These are phyloP conservation scores for Cotesia vestalis DNA, from an alignment of 1,140 invertebrate species.

Conservation along the genomic window DNA sequence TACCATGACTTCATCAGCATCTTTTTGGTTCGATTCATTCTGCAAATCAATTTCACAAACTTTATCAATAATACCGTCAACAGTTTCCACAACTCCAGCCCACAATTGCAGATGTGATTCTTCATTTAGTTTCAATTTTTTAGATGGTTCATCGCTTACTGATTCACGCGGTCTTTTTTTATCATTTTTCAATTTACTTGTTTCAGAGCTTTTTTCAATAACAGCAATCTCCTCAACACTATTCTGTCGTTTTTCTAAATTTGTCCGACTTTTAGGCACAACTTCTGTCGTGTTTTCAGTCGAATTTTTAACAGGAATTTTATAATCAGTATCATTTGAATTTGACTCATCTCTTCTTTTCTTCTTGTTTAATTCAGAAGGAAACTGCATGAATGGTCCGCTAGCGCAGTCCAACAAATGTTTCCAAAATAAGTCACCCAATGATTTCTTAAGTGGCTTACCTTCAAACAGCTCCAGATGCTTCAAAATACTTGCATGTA, in stretches of 20 bases:
- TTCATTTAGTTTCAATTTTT: constrained; percentile 52
- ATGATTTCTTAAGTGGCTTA: constrained; percentile 61
- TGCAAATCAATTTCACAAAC: constrained; percentile 52
- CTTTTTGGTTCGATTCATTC: constrained; percentile 40
- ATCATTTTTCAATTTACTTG: constrained; percentile 37
- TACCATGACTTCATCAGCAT: constrained; percentile 51
- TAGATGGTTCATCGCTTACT: constrained; percentile 40
- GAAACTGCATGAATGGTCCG: constrained; percentile 61
- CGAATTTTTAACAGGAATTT: background rate
- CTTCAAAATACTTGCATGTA: constrained; percentile 87
- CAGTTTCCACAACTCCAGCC: constrained; percentile 62
- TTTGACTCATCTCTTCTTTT: constrained; percentile 41
- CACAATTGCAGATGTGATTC: constrained; percentile 61
- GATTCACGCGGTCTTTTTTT: constrained; percentile 49
- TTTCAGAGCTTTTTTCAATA: constrained; percentile 41
- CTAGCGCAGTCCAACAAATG: constrained; percentile 59
- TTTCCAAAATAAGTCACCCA: constrained; percentile 54
- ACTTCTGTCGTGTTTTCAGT: constrained; percentile 9
- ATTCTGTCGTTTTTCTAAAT: constrained; percentile 41
- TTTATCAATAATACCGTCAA: constrained; percentile 60
- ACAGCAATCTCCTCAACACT: constrained; percentile 50
- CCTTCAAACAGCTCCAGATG: constrained; percentile 77
- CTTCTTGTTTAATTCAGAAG: constrained; percentile 57
- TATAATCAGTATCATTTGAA: constrained; percentile 26
- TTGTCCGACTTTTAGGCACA: constrained; percentile 29